phyloP scores from a whole-genome alignment of 1,140 invertebrate genomes.

The Drosophila sechellia region DNA sequence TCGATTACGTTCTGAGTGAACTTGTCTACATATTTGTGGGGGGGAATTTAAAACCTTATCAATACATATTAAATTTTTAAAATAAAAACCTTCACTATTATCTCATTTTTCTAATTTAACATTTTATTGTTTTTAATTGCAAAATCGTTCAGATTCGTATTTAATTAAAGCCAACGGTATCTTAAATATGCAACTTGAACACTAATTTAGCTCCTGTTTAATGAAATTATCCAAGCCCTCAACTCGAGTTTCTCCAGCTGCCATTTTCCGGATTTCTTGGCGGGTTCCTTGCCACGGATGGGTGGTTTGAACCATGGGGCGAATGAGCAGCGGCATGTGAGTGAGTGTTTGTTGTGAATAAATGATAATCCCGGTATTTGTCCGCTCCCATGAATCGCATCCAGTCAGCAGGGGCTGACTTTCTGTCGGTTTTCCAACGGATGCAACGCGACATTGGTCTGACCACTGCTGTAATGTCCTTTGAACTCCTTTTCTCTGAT shows the following conservation, averaged over 20 bases:
- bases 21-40: not conserved
- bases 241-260: slow-evolving; percentile 43
- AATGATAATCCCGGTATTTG: slow-evolving; percentile 61
- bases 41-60: not conserved
- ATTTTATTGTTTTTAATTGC: no score
- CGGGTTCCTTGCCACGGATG: not conserved
- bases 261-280: slow-evolving; percentile 9
- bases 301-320: not conserved
- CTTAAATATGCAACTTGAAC: no score
- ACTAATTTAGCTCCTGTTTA: slow-evolving; percentile 3
- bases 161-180: no score
- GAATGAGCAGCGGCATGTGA: slow-evolving; percentile 16
- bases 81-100: no score
- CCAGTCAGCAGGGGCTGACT: slow-evolving; percentile 40
- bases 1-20: not conserved
- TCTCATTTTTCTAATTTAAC: no score
- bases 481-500: slow-evolving; percentile 6
- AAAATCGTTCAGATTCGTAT: no score
- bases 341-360: slow-evolving; percentile 57
- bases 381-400: slow-evolving; percentile 49
- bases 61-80: no score
- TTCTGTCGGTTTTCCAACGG: slow-evolving; percentile 40
- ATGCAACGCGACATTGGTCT: slow-evolving; percentile 32
- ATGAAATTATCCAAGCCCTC: slow-evolving; percentile 34
- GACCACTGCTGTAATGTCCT: slow-evolving; percentile 15